Evolutionary conservation across 30 jellyfish, hydroid and myxozoan genomes (phyloP).

Genomic region (Pseudorhiza aurosa): DNA sequence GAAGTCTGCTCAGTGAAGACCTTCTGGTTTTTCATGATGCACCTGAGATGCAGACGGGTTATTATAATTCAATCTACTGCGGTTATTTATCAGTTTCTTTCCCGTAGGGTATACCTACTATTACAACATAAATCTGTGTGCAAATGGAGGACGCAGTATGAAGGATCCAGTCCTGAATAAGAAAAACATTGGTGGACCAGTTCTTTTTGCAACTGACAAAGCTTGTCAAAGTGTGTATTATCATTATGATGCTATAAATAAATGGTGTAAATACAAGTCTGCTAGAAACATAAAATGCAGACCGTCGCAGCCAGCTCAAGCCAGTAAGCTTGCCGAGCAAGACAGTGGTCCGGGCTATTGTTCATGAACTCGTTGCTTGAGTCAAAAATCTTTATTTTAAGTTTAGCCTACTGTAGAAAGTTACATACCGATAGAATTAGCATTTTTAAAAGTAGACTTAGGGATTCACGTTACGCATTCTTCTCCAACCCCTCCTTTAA

Average conservation of each 20-base stretch:
- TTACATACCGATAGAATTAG: too few relatives aligned
- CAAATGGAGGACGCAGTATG: constrained; percentile 38
- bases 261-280: constrained; percentile 53
- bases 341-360: background rate
- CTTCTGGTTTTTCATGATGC: background rate
- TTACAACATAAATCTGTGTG: constrained; percentile 71
- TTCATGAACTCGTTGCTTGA: background rate
- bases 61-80: too few relatives aligned
- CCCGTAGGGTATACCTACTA: constrained; percentile 48
- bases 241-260: constrained; percentile 8
- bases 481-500: too few relatives aligned
- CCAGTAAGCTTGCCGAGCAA: background rate
- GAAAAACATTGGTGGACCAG: constrained; percentile 65
- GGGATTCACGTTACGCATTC: too few relatives aligned
- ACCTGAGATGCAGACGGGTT: too few relatives aligned
- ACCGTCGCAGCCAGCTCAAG: background rate
- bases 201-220: constrained; percentile 67
- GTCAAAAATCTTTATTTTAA: too few relatives aligned
- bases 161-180: background rate
- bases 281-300: constrained; percentile 18
- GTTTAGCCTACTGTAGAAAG: too few relatives aligned
- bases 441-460: too few relatives aligned
- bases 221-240: constrained; percentile 63
- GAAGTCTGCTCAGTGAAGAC: background rate
- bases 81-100: too few relatives aligned